phyloP scores from a whole-genome alignment of 2,113 vertebrate genomes.

The Pedetes capensis region DNA sequence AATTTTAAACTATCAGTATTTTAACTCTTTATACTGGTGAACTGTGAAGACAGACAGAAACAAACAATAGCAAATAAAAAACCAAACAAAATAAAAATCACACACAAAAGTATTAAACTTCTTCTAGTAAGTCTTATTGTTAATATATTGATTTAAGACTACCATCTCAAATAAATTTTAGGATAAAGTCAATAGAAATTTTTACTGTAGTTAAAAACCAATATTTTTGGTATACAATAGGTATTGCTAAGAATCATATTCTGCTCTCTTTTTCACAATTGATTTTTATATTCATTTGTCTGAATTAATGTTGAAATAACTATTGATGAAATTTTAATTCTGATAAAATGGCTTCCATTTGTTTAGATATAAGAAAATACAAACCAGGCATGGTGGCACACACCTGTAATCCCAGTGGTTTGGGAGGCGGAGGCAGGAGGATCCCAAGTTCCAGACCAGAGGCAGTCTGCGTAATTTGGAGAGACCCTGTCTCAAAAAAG shows the following conservation, averaged over 20 bases:
- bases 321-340: neutral
- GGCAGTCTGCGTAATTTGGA: too few species aligned
- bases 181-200: neutral
- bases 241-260: neutral
- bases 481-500: too few species aligned
- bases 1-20: too few species aligned
- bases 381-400: too few species aligned
- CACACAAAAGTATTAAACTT: neutral
- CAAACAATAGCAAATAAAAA: too few species aligned
- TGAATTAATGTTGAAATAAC: neutral
- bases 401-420: too few species aligned
- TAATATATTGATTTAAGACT: neutral
- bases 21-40: neutral
- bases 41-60: neutral
- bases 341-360: neutral
- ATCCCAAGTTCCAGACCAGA: too few species aligned
- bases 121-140: neutral
- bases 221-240: neutral
- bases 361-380: neutral
- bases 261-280: neutral
- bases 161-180: neutral
- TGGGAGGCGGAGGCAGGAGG: too few species aligned
- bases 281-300: neutral
- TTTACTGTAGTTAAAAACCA: neutral
- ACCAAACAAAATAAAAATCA: neutral